Conservation (phyloP, 2,888 invertebrate genomes). For the Ferrisia virgata region DNA sequence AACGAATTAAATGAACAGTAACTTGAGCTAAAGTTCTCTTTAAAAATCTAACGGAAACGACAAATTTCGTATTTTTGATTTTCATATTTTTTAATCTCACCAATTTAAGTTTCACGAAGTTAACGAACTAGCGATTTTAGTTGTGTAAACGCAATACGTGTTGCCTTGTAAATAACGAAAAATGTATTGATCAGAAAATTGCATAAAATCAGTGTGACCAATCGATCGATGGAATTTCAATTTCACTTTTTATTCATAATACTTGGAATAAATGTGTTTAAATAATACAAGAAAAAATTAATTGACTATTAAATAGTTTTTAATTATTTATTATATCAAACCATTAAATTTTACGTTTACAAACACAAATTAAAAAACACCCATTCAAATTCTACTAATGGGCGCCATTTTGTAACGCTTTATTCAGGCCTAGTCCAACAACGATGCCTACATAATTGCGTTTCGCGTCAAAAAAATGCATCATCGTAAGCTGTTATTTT, state of each 20-base stretch:
- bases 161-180: background rate
- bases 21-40: constrained; percentile 46
- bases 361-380: background rate
- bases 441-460: background rate
- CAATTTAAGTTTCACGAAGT: background rate
- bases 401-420: background rate
- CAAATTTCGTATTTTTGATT: too few species aligned
- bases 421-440: background rate
- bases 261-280: background rate
- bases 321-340: background rate
- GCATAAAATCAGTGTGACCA: background rate
- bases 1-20: too few species aligned
- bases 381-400: background rate
- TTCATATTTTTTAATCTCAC: background rate
- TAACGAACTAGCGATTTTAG: background rate
- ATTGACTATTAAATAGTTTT: background rate
- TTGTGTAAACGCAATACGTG: background rate
- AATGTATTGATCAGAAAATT: background rate
- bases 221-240: background rate
- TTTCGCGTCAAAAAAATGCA: background rate
- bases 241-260: background rate
- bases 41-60: constrained; percentile 43
- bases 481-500: background rate
- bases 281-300: background rate
- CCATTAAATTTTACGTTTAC: background rate